Evolutionary conservation across 2,113 vertebrate genomes (phyloP), one percentile per base, ranked within the genome.

Genomic region (Neolamprologus ventralis): DNA sequence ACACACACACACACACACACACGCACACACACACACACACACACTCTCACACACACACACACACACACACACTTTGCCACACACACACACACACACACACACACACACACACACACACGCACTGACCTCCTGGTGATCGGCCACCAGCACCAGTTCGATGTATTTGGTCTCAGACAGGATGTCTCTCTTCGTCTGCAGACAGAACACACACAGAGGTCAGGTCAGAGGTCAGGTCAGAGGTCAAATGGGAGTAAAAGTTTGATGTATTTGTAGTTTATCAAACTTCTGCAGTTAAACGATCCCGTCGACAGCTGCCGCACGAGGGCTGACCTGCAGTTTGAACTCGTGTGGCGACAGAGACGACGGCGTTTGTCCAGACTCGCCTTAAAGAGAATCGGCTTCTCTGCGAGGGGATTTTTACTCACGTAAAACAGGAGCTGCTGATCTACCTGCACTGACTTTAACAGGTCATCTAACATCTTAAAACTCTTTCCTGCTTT

Each of bases 131-230:
- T 97, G 83, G 6, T 97, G 97, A 68, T 99, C 98, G 0, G 95
- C 98, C 85, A 99, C 98, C 85, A 99, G 95, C 93, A 98, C 98
- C 94, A 99, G 96, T 87, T 99, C 98, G 42, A 99, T 96, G 6
- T 97, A 97, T 17, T 96, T 97, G 60, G 95, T 97, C 94, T 98
- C 97, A 0, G 94, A 91, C 33, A 97, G 92, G 21, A 94, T 96
- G 7, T 97, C 96, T 80, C 98, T 95, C 93, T 96, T 96, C 9
- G 84, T 93, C 96, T 96, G 90, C 81, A 68, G 54, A 87, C 53
- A 85, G 1, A 87, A 80, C 9, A 81, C 35, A 71, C 65, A 45
- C 12, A 68, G 6, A n/a, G 17, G 31, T 65, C 17, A 40, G 53
- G n/a, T 49, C 45, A 47, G 45, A 47, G 45, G 45, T 47, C 45